These are phyloP conservation scores for Asteroscopus sphinx DNA, from an alignment of 2,888 invertebrate genomes.

Conservation along the genomic window DNA sequence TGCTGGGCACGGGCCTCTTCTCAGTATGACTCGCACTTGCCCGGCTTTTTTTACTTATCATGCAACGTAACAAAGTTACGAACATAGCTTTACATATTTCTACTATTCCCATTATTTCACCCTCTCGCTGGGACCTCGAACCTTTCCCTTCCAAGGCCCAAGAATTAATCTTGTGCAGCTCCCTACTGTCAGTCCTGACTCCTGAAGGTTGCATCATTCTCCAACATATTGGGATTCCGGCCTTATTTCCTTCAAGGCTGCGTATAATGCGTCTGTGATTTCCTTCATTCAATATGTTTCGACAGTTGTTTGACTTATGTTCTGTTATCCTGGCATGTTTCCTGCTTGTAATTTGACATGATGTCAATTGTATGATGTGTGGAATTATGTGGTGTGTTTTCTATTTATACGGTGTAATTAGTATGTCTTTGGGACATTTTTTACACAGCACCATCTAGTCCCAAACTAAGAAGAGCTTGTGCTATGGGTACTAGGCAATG, in stretches of 20 bases:
- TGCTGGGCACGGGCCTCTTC: too few species aligned
- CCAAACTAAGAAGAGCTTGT: too few species aligned
- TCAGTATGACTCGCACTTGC: too few species aligned
- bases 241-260: slow-evolving; percentile 45
- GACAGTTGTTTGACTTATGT: slow-evolving; percentile 35
- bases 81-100: slow-evolving; percentile 26
- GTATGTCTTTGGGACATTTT: too few species aligned
- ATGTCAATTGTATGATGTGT: slow-evolving; percentile 4
- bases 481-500: too few species aligned
- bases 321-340: slow-evolving; percentile 18
- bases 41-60: too few species aligned
- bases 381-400: background rate
- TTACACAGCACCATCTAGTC: too few species aligned
- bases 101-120: slow-evolving; percentile 10
- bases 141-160: slow-evolving; percentile 56
- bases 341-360: slow-evolving; percentile 21
- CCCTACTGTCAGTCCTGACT: slow-evolving; percentile 60
- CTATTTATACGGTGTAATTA: too few species aligned
- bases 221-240: slow-evolving; percentile 59
- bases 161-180: slow-evolving; percentile 67
- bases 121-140: slow-evolving; percentile 36
- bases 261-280: slow-evolving; percentile 15
- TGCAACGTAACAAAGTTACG: slow-evolving; percentile 1
- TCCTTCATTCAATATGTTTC: slow-evolving; percentile 37
- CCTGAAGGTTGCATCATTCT: slow-evolving; percentile 66